Evolutionary conservation across 2,797 vertebrate genomes (phyloP).

Genomic region (Ceryle rudis): DNA sequence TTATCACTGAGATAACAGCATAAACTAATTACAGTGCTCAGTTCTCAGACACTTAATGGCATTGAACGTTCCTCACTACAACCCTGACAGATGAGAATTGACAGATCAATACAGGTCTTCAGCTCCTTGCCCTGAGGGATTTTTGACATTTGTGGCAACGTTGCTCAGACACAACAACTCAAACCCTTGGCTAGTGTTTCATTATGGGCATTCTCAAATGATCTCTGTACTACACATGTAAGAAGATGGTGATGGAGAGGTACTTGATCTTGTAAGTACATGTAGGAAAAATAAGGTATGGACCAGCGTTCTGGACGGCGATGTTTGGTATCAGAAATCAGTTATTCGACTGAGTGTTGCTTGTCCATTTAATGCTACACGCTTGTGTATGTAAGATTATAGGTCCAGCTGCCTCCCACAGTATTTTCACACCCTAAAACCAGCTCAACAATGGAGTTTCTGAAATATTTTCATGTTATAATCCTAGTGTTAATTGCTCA

Average conservation of each 20-base stretch:
- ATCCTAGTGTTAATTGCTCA: background rate
- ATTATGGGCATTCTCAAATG: background rate
- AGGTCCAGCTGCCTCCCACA: background rate
- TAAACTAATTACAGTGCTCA: background rate
- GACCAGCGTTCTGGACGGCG: background rate
- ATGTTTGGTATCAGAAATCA: background rate
- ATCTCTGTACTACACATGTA: background rate
- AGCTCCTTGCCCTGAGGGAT: background rate
- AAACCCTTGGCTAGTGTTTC: background rate
- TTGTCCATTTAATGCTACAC: background rate
- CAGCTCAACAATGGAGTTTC: background rate
- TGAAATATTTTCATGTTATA: background rate
- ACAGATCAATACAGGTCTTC: background rate
- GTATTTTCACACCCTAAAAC: background rate
- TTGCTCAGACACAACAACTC: background rate
- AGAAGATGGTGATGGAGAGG: background rate
- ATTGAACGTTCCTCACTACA: background rate
- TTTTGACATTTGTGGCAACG: background rate
- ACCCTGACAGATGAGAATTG: background rate
- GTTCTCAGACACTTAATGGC: background rate
- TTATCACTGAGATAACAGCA: background rate
- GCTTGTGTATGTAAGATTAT: background rate
- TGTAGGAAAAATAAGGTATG: background rate
- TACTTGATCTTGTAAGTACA: background rate
- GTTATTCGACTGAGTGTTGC: background rate